Percentiles rank a stretch among this genome's conserved stretches.
These are phyloP conservation scores for Bombus pyrosoma DNA, from an alignment of 1,140 invertebrate genomes.

Conservation along the genomic window DNA sequence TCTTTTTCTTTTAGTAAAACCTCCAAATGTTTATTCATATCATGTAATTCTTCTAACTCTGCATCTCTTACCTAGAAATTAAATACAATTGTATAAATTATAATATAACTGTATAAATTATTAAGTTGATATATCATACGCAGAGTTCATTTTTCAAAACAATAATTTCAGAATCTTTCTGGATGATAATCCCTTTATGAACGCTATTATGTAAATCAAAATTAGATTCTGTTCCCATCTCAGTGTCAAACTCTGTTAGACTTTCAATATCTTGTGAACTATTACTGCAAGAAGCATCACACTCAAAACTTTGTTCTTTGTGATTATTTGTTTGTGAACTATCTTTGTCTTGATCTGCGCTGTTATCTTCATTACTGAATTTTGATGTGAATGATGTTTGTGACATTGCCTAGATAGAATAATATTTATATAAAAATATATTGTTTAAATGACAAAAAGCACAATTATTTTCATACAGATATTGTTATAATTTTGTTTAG, in stretches of 20 bases:
- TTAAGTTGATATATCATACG: conserved; percentile 45
- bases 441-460: background rate
- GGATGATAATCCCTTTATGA: conserved; percentile 64
- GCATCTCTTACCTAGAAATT: conserved; percentile 63
- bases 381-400: conserved; percentile 32
- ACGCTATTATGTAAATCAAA: conserved; percentile 21
- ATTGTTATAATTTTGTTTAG: conserved; percentile 8
- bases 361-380: conserved; percentile 23
- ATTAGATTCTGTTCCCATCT: conserved; percentile 41
- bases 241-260: conserved; percentile 37
- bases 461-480: conserved; percentile 34
- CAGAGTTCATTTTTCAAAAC: conserved; percentile 69
- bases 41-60: conserved; percentile 66
- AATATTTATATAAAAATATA: conserved; percentile 20
- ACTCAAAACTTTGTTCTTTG: conserved; percentile 22
- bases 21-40: conserved; percentile 54
- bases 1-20: conserved; percentile 54
- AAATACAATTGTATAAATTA: conserved; percentile 5
- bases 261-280: conserved; percentile 43
- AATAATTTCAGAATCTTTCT: conserved; percentile 73
- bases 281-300: conserved; percentile 34
- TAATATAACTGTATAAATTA: conserved; percentile 15
- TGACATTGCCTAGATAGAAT: conserved; percentile 36
- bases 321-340: conserved; percentile 38
- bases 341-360: conserved; percentile 7